phyloP scores from a whole-genome alignment of 2,888 invertebrate genomes.

The Rotaria macrura region DNA sequence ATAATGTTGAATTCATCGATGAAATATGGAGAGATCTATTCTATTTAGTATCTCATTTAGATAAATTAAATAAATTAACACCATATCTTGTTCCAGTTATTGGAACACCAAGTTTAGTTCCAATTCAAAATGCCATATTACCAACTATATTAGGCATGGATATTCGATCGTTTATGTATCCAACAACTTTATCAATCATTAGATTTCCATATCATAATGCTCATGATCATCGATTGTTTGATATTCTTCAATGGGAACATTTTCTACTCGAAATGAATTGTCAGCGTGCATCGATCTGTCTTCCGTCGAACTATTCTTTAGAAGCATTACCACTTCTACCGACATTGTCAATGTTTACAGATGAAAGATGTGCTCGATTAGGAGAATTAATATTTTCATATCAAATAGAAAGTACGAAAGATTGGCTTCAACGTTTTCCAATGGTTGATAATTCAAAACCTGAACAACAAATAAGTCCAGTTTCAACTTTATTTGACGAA shows the following conservation, averaged over 20 bases:
- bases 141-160: not conserved
- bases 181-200: not conserved
- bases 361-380: not conserved
- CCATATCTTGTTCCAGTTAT: not conserved
- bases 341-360: not conserved
- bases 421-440: not conserved
- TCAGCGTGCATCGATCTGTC: not conserved
- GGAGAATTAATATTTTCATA: not conserved
- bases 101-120: not conserved
- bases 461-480: not conserved
- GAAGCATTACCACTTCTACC: not conserved
- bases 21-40: not conserved
- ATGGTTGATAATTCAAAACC: not conserved
- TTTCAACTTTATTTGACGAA: not conserved
- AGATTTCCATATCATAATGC: not conserved
- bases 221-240: not conserved
- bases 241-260: not conserved
- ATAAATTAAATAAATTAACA: not conserved
- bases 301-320: not conserved
- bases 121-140: not conserved
- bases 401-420: not conserved
- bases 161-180: not conserved
- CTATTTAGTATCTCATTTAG: not conserved
- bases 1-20: not conserved
- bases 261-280: not conserved